Percentiles rank a stretch among this genome's conserved stretches.
Conservation (phyloP, 2,113 vertebrate genomes). For the Percopsis transmontana region DNA sequence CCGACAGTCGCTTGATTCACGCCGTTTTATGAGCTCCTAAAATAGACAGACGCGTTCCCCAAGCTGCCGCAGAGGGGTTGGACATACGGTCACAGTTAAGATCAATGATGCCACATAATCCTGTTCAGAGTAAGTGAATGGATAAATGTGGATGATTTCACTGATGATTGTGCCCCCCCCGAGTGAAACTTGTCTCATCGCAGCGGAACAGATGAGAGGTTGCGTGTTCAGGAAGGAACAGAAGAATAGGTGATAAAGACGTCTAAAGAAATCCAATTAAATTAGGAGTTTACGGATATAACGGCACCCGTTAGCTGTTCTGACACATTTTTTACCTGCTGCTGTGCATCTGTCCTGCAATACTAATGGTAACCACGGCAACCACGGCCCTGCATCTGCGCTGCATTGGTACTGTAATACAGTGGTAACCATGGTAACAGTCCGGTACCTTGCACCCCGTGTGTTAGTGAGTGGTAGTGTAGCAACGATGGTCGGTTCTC, state of each 20-base stretch:
- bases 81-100: not conserved
- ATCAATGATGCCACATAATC: not conserved
- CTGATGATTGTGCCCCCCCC: not conserved
- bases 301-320: no score
- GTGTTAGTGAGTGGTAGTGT: no score
- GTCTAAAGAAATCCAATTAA: no score
- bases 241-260: not conserved
- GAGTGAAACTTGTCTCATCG: not conserved
- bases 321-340: not conserved
- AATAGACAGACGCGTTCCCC: not conserved
- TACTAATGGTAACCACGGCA: not conserved
- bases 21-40: not conserved
- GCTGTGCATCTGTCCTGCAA: not conserved
- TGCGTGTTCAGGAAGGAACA: no score
- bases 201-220: not conserved
- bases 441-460: not conserved
- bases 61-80: not conserved
- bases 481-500: not conserved
- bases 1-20: not conserved
- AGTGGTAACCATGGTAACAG: slow-evolving; percentile 1
- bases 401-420: not conserved
- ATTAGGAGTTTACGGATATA: no score
- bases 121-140: not conserved
- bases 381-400: not conserved
- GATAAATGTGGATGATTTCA: not conserved